phyloP scores from a whole-genome alignment of 1,140 invertebrate genomes.

The Drosophila biarmipes region DNA sequence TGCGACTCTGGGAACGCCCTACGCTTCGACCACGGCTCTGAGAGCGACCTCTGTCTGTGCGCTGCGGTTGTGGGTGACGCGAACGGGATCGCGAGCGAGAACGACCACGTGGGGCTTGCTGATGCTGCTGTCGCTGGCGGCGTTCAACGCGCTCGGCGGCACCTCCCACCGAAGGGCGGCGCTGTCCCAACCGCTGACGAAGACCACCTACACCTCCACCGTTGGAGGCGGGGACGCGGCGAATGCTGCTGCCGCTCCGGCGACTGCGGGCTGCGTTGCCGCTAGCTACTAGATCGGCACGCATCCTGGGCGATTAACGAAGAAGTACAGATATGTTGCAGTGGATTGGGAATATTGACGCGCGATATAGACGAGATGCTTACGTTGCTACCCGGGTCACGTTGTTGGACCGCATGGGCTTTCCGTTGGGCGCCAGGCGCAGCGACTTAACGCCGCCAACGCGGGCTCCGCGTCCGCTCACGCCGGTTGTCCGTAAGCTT shows the following conservation, averaged over 20 bases:
- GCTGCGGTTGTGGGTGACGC: conserved; percentile 27
- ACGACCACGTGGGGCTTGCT: conserved; percentile 51
- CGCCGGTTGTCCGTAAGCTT: conserved; percentile 75
- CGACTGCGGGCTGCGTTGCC: conserved; percentile 37
- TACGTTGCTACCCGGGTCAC: conserved; percentile 81
- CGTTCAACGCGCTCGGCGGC: conserved; percentile 76
- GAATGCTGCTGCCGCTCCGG: conserved; percentile 40
- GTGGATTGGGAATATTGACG: conserved; percentile 36
- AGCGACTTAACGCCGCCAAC: conserved; percentile 64
- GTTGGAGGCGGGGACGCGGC: conserved; percentile 48
- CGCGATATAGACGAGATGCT: conserved; percentile 60
- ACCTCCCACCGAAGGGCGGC: conserved; percentile 67
- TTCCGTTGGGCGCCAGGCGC: conserved; percentile 76
- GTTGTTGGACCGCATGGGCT: conserved; percentile 71
- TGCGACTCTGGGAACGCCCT: conserved; percentile 44
- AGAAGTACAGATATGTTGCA: conserved; percentile 67
- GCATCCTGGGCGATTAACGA: conserved; percentile 74
- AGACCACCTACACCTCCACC: conserved; percentile 35
- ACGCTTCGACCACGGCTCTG: conserved; percentile 35
- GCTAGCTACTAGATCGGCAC: conserved; percentile 70
- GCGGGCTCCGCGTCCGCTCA: conserved; percentile 44
- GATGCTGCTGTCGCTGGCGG: conserved; percentile 51
- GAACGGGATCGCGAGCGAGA: conserved; percentile 50
- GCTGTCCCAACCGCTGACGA: conserved; percentile 61
- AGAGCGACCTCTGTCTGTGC: conserved; percentile 28